These are phyloP conservation scores for Gymnorhina tibicen DNA, from an alignment of 2,113 vertebrate genomes.

Conservation along the genomic window DNA sequence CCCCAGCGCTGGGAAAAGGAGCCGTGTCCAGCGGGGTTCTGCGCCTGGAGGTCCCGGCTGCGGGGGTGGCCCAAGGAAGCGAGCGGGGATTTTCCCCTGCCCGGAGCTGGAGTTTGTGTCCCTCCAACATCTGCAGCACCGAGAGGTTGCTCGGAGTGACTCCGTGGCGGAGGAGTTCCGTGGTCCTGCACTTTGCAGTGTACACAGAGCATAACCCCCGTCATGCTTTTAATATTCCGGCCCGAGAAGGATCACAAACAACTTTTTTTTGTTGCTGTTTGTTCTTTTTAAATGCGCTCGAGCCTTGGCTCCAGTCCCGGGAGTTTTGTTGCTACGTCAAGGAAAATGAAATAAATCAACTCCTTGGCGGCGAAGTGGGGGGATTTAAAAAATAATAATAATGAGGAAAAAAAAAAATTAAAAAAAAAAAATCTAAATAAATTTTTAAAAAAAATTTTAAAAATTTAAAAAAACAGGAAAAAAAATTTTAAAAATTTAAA, in stretches of 20 bases:
- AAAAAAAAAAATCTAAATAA: no score
- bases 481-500: no score
- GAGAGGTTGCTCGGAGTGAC: neutral
- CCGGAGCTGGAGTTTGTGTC: neutral
- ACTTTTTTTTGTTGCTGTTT: neutral
- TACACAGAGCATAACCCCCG: neutral
- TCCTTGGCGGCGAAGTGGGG: neutral
- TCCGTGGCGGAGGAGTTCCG: neutral
- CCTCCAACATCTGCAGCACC: neutral
- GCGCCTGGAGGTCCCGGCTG: neutral
- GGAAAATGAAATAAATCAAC: neutral
- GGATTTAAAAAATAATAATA: neutral
- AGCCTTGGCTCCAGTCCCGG: neutral
- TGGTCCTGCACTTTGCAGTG: accelerated
- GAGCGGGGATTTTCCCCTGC: neutral
- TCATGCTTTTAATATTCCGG: neutral
- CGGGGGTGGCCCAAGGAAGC: neutral
- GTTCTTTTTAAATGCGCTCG: neutral
- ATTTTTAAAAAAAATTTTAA: neutral
- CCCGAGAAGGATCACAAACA: neutral
- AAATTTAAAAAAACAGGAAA: no score
- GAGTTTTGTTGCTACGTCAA: neutral
- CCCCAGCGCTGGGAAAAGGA: neutral
- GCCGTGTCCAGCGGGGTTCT: neutral
- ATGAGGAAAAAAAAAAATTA: no score